A percentile compares a stretch with the other conserved stretches of the same genome.
Evolutionary conservation across 1,140 invertebrate species (phyloP).

Genomic region (Platyura marginata): DNA sequence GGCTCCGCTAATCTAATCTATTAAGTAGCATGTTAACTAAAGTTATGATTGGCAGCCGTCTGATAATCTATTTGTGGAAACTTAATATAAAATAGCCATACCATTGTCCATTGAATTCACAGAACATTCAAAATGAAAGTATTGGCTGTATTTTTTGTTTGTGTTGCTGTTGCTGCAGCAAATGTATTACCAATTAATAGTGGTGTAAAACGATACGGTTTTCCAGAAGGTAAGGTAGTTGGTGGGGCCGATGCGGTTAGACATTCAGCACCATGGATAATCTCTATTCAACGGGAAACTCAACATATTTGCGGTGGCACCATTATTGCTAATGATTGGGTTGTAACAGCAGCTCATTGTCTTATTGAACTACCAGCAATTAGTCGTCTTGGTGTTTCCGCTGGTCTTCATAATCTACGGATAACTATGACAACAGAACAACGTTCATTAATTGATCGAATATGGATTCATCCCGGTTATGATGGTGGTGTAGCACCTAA

Average conservation of each 20-base stretch:
- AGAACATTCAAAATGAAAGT: too few species aligned
- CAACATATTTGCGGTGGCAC: constrained; percentile 38
- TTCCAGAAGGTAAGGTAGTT: constrained; percentile 21
- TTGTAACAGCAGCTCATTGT: constrained; percentile 35
- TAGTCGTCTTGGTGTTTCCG: constrained; percentile 8
- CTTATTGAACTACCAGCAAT: constrained; percentile 8
- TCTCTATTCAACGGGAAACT: constrained; percentile 28
- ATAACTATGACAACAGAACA: constrained; percentile 7
- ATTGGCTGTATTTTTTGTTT: too few species aligned
- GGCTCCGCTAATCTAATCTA: too few species aligned
- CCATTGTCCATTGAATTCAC: too few species aligned
- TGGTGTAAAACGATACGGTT: too few species aligned
- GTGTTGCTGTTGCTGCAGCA: too few species aligned
- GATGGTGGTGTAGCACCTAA: constrained; percentile 14
- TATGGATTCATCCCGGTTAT: constrained; percentile 5
- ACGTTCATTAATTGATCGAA: constrained; percentile 14
- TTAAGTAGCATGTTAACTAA: too few species aligned
- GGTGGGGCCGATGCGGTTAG: constrained; percentile 25
- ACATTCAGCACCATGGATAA: constrained; percentile 33
- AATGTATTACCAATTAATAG: too few species aligned
- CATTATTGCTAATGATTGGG: constrained; percentile 35
- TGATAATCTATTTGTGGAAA: too few species aligned
- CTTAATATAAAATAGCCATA: too few species aligned
- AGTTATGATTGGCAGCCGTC: too few species aligned
- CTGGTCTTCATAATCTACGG: constrained; percentile 14